Evolutionary conservation across 1,140 invertebrate species (phyloP).

Genomic region (Lasaia peninsularis): DNA sequence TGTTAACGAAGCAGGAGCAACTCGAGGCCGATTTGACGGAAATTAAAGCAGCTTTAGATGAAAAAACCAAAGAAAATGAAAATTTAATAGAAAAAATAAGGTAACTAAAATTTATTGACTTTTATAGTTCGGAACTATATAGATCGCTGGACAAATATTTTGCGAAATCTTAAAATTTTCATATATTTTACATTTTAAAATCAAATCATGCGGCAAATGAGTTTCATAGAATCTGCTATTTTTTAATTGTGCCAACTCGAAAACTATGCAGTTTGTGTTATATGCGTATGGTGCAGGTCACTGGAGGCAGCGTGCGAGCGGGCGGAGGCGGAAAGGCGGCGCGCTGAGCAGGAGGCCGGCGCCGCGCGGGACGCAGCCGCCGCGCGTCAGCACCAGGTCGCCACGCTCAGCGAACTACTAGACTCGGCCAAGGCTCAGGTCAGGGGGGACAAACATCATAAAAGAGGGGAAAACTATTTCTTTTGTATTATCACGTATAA

Average conservation of each 20-base stretch:
- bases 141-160: too few species aligned
- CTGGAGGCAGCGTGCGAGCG: conserved; percentile 85
- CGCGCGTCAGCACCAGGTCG: conserved; percentile 85
- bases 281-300: conserved; percentile 41
- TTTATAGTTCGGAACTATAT: too few species aligned
- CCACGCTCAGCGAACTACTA: conserved; percentile 84
- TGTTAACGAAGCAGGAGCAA: conserved; percentile 89
- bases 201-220: too few species aligned
- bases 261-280: too few species aligned
- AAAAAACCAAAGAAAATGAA: conserved; percentile 79
- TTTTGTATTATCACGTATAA: too few species aligned
- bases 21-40: conserved; percentile 82
- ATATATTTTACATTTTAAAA: too few species aligned
- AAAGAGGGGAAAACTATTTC: too few species aligned
- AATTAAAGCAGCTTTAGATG: conserved; percentile 69
- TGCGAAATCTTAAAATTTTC: too few species aligned
- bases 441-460: neutral
- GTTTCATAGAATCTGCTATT: too few species aligned
- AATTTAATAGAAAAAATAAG: conserved; percentile 82
- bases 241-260: too few species aligned
- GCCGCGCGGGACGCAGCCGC: conserved; percentile 83
- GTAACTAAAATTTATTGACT: too few species aligned
- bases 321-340: conserved; percentile 83
- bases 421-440: conserved; percentile 88
- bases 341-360: conserved; percentile 83